Conservation (phyloP, 2,797 vertebrate species). For the Sebastes matsubarae region DNA sequence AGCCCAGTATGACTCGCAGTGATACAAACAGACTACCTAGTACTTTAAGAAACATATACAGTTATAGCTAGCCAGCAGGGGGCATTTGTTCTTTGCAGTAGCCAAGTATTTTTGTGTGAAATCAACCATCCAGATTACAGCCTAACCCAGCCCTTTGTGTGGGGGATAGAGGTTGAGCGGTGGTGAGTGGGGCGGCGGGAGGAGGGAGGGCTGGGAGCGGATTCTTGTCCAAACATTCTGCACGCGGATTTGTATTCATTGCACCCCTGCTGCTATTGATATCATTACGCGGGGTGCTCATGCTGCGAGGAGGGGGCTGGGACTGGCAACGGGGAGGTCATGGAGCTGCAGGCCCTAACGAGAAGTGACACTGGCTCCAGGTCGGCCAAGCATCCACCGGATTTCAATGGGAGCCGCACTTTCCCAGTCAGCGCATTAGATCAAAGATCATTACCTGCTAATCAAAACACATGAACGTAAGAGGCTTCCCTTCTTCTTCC, state of each 20-base stretch:
- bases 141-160: constrained; percentile 64
- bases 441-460: constrained; percentile 89
- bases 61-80: constrained; percentile 49
- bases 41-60: constrained; percentile 2
- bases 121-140: constrained; percentile 57
- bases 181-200: constrained; percentile 46
- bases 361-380: constrained; percentile 98
- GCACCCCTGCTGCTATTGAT: constrained; percentile 89
- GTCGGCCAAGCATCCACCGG: constrained; percentile 85
- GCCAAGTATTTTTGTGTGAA: constrained; percentile 53
- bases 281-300: constrained; percentile 87
- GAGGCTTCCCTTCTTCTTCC: constrained; percentile 57
- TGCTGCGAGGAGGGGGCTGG: constrained; percentile 79
- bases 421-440: constrained; percentile 87
- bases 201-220: constrained; percentile 66
- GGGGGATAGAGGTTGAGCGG: constrained; percentile 51
- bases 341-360: constrained; percentile 86
- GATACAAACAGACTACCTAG: not conserved
- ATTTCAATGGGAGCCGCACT: constrained; percentile 85
- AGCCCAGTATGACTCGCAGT: not conserved
- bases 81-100: constrained; percentile 63
- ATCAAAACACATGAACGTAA: constrained; percentile 85
- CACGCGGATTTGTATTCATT: constrained; percentile 90
- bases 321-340: constrained; percentile 80
- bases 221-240: constrained; percentile 91